Conservation (phyloP, 2,113 vertebrate genomes). For the Phyllostomus discolor region DNA sequence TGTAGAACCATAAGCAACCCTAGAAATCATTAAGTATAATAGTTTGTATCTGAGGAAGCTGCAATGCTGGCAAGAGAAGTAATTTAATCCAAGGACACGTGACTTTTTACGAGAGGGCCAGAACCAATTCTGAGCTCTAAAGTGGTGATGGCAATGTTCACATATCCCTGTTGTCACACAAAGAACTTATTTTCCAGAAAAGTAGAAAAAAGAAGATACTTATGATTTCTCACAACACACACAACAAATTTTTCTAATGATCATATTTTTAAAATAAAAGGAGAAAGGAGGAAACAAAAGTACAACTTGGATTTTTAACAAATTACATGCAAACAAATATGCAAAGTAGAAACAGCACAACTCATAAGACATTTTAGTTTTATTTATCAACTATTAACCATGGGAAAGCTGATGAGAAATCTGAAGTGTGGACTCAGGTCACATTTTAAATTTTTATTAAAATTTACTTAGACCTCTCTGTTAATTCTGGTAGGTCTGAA, state of each 20-base stretch:
- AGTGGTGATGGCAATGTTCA: background rate
- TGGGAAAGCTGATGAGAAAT: background rate
- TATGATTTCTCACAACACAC: background rate
- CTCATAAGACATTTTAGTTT: background rate
- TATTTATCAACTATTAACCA: background rate
- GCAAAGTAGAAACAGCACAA: background rate
- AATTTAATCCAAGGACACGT: background rate
- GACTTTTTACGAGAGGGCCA: background rate
- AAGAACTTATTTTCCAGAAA: background rate
- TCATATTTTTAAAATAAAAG: conserved; percentile 29
- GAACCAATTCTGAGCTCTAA: background rate
- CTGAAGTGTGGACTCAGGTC: background rate
- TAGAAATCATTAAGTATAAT: background rate
- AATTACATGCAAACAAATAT: background rate
- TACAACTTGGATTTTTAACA: background rate
- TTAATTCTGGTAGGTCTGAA: background rate
- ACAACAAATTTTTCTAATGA: background rate
- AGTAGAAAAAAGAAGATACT: background rate
- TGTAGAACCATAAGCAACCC: background rate
- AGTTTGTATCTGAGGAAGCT: background rate
- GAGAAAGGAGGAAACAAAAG: background rate
- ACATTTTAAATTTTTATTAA: background rate
- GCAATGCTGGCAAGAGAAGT: background rate
- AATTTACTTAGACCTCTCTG: background rate
- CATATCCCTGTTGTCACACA: background rate